Conservation (phyloP, 2,797 vertebrate species). For the Tokudaia tokunoshimensis region DNA sequence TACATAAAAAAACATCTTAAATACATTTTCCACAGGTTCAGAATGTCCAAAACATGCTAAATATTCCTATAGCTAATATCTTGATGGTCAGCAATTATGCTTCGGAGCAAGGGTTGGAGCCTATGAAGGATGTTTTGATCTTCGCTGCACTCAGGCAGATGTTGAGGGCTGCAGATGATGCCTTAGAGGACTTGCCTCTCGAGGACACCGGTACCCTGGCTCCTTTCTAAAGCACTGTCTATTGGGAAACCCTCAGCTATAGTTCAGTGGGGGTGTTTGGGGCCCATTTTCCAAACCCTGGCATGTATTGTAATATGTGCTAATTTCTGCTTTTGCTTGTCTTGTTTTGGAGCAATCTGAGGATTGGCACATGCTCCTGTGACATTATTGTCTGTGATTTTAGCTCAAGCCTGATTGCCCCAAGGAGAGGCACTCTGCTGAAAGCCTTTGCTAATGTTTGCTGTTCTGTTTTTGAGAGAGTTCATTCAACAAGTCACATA, state of each 20-base stretch:
- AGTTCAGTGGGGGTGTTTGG: not conserved
- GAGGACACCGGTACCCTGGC: slow-evolving; percentile 9
- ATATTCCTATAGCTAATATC: slow-evolving; percentile 59
- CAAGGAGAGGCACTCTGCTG: not conserved
- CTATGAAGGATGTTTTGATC: slow-evolving; percentile 44
- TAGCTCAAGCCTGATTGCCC: not conserved
- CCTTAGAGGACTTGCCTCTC: slow-evolving; percentile 43
- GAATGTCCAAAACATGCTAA: not conserved
- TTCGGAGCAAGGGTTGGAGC: slow-evolving; percentile 29
- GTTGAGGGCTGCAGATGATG: slow-evolving; percentile 56
- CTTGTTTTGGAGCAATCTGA: not conserved
- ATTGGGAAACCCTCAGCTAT: not conserved
- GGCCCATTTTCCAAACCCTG: not conserved
- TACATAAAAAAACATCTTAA: not conserved
- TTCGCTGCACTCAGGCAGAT: slow-evolving; percentile 64
- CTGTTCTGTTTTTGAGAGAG: not conserved
- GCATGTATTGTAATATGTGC: not conserved
- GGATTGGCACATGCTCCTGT: not conserved
- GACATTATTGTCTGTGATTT: not conserved
- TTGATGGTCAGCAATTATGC: slow-evolving; percentile 73
- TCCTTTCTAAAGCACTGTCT: not conserved
- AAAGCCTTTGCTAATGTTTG: not conserved
- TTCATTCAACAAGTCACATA: not conserved
- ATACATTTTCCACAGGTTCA: slow-evolving; percentile 54
- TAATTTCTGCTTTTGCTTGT: not conserved